These are phyloP conservation scores for Tauraco hartlaubi DNA, from an alignment of 2,797 vertebrate species.

Conservation along the genomic window DNA sequence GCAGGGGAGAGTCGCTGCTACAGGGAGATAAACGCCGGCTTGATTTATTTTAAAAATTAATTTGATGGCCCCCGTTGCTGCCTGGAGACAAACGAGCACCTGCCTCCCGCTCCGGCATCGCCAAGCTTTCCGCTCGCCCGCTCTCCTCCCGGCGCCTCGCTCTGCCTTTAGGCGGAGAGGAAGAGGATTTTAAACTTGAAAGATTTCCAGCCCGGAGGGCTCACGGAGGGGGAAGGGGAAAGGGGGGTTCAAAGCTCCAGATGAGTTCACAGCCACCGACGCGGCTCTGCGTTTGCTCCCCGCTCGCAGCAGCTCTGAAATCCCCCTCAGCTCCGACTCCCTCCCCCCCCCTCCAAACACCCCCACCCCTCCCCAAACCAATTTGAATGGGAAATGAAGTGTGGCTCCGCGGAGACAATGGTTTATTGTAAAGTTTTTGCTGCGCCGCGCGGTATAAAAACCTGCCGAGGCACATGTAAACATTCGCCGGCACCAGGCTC, in stretches of 20 bases:
- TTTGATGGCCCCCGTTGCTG: neutral
- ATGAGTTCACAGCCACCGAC: neutral
- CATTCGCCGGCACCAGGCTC: neutral
- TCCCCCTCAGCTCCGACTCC: neutral
- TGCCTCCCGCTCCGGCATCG: neutral
- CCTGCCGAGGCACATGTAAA: conserved; percentile 28
- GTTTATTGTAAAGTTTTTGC: conserved; percentile 39
- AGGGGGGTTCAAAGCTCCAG: conserved; percentile 12
- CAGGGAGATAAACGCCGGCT: neutral
- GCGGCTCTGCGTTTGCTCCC: neutral
- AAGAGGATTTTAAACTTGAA: neutral
- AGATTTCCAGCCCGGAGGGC: neutral
- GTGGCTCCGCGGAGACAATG: conserved; percentile 42
- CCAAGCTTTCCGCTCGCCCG: neutral
- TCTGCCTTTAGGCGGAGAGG: neutral
- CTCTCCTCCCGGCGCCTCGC: neutral
- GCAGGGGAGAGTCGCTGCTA: neutral
- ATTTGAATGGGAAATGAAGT: conserved; percentile 55
- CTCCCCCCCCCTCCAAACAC: neutral
- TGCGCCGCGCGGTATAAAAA: neutral
- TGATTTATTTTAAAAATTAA: conserved; percentile 54
- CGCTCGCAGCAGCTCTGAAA: neutral
- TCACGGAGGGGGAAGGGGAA: neutral
- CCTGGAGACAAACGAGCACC: conserved; percentile 21
- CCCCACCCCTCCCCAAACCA: neutral